Evolutionary conservation across 2,888 invertebrate species (phyloP).

Genomic region (Cheilosia grossa): DNA sequence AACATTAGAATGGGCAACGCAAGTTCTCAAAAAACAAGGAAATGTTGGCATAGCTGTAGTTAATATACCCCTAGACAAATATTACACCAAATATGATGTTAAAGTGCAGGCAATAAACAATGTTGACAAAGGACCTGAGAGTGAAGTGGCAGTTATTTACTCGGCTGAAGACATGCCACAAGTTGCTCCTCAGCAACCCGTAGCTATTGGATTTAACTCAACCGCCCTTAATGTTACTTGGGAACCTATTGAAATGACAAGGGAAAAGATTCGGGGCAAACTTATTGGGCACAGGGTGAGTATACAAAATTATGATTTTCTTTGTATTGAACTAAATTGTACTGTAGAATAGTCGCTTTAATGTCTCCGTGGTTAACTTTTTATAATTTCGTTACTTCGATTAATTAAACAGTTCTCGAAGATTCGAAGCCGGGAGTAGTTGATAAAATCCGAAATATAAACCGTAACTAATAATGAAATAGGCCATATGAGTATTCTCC

Average conservation of each 20-base stretch:
- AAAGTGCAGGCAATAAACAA: constrained; percentile 93
- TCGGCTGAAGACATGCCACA: constrained; percentile 97
- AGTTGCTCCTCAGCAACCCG: constrained; percentile 92
- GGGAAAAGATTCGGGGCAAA: constrained; percentile 93
- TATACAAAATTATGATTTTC: constrained; percentile 23
- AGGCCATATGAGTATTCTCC: no score
- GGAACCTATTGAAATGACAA: constrained; percentile 92
- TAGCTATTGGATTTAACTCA: constrained; percentile 92
- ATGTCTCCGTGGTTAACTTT: no score
- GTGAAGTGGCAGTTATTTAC: constrained; percentile 89
- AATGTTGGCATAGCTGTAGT: constrained; percentile 92
- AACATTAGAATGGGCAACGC: constrained; percentile 90
- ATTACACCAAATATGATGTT: constrained; percentile 92
- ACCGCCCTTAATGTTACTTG: constrained; percentile 96
- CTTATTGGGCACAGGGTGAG: constrained; percentile 94
- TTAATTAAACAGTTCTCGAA: no score
- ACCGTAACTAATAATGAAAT: no score
- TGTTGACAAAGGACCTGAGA: constrained; percentile 92
- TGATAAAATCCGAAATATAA: no score
- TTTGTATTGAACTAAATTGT: no score
- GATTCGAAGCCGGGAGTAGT: no score
- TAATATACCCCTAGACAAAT: constrained; percentile 88
- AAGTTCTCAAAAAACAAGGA: constrained; percentile 86
- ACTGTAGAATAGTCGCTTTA: no score
- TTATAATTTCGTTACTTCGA: no score